Evolutionary conservation across 2,888 invertebrate genomes (phyloP).

Genomic region (Phania funesta): DNA sequence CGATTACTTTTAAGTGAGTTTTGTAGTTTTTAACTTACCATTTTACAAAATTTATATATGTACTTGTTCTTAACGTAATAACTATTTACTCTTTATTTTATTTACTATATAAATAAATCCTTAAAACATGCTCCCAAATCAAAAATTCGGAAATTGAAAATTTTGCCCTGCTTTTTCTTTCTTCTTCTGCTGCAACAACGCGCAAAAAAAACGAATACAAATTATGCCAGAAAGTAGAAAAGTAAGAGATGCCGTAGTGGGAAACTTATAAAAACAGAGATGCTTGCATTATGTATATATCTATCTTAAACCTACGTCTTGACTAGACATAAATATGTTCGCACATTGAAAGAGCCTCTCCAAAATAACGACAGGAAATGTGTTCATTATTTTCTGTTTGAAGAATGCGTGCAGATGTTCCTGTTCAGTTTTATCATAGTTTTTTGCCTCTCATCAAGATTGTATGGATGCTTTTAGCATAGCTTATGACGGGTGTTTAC

Average conservation of each 20-base stretch:
- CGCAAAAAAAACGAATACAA: conserved; percentile 62
- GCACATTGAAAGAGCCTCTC: too few relatives aligned
- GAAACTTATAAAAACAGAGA: background rate
- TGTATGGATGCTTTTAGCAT: too few relatives aligned
- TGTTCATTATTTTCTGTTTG: too few relatives aligned
- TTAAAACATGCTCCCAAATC: conserved; percentile 61
- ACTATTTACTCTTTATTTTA: conserved; percentile 29
- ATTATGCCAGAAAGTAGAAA: conserved; percentile 50
- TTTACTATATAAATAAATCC: conserved; percentile 34
- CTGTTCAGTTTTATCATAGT: too few relatives aligned
- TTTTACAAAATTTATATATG: conserved; percentile 28
- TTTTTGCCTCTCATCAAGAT: too few relatives aligned
- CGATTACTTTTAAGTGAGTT: conserved; percentile 46
- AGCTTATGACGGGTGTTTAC: too few relatives aligned
- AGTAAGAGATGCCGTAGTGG: conserved; percentile 18
- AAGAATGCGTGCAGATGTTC: too few relatives aligned
- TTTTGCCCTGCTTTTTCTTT: conserved; percentile 53
- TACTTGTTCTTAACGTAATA: conserved; percentile 12
- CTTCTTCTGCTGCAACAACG: conserved; percentile 58
- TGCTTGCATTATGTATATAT: background rate
- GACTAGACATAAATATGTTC: too few relatives aligned
- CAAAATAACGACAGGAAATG: too few relatives aligned
- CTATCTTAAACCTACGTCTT: too few relatives aligned
- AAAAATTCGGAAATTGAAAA: conserved; percentile 58
- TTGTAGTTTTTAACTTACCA: conserved; percentile 45